Conservation (phyloP, 2,888 invertebrate species). For the Lasioglossum leucozonium region DNA sequence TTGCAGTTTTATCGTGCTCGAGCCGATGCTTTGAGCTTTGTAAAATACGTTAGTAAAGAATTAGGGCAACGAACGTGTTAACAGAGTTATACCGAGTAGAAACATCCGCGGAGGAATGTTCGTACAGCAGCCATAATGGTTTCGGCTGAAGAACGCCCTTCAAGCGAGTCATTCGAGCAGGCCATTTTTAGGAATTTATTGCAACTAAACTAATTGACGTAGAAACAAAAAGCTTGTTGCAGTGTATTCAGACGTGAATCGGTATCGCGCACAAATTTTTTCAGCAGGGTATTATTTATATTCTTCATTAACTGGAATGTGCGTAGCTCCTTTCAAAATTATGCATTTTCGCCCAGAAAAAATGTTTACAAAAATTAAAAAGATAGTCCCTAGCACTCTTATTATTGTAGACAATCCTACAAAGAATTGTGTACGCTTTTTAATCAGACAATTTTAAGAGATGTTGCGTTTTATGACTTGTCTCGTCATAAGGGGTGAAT, state of each 20-base stretch:
- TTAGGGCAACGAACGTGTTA: neutral
- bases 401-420: no score
- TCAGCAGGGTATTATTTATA: neutral
- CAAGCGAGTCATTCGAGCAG: neutral
- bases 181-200: neutral
- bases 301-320: no score
- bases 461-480: neutral
- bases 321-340: no score
- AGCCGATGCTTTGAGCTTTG: neutral
- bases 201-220: neutral
- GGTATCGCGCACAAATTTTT: neutral
- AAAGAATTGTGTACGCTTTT: neutral
- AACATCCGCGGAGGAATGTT: slow-evolving; percentile 52
- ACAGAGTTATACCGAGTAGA: slow-evolving; percentile 13
- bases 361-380: no score
- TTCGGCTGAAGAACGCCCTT: neutral
- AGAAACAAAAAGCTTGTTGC: neutral
- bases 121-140: slow-evolving; percentile 13
- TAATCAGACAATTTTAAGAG: neutral
- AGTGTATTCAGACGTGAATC: neutral
- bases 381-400: no score
- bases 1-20: neutral
- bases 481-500: neutral
- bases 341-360: no score
- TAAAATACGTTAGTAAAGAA: neutral